Evolutionary conservation across 2,888 invertebrate genomes (phyloP).

Genomic region (Diloba caeruleocephala): DNA sequence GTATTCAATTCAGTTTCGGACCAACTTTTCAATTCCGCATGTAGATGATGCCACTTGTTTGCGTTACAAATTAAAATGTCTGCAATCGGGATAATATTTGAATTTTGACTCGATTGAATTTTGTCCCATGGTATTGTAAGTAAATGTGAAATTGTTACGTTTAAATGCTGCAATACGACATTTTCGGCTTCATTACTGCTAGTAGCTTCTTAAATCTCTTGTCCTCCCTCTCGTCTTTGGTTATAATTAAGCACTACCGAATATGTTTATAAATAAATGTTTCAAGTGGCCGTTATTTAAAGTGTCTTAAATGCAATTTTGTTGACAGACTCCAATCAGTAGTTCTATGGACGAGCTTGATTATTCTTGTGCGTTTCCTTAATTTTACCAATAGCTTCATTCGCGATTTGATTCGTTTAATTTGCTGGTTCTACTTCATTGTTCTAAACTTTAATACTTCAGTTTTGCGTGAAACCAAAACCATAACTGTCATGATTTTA

Average conservation of each 20-base stretch:
- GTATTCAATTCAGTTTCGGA: conserved; percentile 76
- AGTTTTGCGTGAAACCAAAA: too few species aligned
- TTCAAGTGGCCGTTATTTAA: too few species aligned
- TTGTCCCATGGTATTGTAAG: conserved; percentile 5
- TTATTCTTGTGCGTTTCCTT: neutral
- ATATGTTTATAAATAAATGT: too few species aligned
- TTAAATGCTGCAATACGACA: too few species aligned
- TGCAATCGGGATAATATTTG: conserved; percentile 72
- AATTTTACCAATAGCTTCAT: neutral
- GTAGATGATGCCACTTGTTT: conserved; percentile 77
- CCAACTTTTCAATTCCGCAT: conserved; percentile 76
- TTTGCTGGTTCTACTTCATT: too few species aligned
- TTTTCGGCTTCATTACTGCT: too few species aligned
- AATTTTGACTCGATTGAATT: conserved; percentile 55
- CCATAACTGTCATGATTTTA: too few species aligned
- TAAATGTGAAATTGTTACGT: too few species aligned
- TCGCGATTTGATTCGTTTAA: neutral
- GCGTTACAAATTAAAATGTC: conserved; percentile 73
- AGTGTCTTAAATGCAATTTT: neutral
- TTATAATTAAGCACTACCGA: too few species aligned
- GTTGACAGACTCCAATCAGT: neutral
- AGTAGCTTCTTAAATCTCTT: too few species aligned
- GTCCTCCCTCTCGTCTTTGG: too few species aligned
- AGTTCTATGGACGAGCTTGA: neutral
- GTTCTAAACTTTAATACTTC: too few species aligned